Evolutionary conservation across 2,888 invertebrate genomes (phyloP), one percentile per base, ranked within the genome.

Genomic region (Xanthorhoe designata): DNA sequence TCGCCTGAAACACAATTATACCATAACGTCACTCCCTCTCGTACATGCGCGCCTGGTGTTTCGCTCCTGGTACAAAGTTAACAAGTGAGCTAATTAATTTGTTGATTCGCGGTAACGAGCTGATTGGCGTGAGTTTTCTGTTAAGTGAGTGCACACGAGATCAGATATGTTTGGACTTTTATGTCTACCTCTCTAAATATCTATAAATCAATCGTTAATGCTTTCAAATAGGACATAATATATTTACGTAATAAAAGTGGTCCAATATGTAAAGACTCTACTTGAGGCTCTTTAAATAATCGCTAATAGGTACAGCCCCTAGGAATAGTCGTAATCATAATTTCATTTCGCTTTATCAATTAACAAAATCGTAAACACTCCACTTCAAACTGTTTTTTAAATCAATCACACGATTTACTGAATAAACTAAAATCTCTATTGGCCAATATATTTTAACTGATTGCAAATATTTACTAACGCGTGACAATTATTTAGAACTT

Each of bases 11-110:
- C 38, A 38, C 38, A 38, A 38, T 38, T 38, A 2, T 8, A 1
- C 5, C 38, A 42, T 42, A 13, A 13, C 38, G 13, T 42, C 38
- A 42, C 38, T 42, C 13, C 15, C 47, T 15, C 17, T 8, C 17
- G 47, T 47, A 15, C 1, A 15, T 47, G 47, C 15, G 47, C 17
- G 15, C 47, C 47, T 47, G 17, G 47, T 47, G 17, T 47, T 47
- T 15, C 17, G 6, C 47, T 47, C 47, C 47, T 47, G 47, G 49
- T 24, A 49, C 57, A 49, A 57, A 18, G 32, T 29, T 29, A 57
- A 49, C 57, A 35, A 49, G 49, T 32, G 57, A 57, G 57, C 47
- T 49, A 45, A 47, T 47, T 57, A 32, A 49, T 57, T 57, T 57
- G 49, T 57, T 57, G 55, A 17, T 17, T 47, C 15, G 47, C 8